Evolutionary conservation across 2,797 vertebrate species (phyloP).

Genomic region (Eospalax fontanierii): DNA sequence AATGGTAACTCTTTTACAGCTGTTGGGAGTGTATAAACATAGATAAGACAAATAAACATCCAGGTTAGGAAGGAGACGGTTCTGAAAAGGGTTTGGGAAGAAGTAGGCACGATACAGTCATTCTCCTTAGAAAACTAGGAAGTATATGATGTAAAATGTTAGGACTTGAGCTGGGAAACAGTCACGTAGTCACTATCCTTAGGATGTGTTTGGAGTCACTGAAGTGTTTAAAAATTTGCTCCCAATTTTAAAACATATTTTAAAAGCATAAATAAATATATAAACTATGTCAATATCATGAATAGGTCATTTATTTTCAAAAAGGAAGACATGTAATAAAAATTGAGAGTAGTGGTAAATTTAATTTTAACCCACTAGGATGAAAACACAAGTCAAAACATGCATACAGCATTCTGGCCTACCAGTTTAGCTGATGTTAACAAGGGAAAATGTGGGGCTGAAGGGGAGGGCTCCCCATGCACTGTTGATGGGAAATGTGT

Average conservation of each 20-base stretch:
- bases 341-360: not conserved
- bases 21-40: not conserved
- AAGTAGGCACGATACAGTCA: not conserved
- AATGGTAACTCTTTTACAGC: not conserved
- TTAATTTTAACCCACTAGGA: not conserved
- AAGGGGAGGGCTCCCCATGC: not conserved
- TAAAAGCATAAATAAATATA: not conserved
- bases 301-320: not conserved
- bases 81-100: not conserved
- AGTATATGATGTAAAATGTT: not conserved
- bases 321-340: slow-evolving; percentile 44
- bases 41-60: not conserved
- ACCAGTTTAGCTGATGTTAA: slow-evolving; percentile 24
- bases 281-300: not conserved
- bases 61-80: not conserved
- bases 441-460: not conserved
- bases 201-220: not conserved
- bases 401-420: not conserved
- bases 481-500: not conserved
- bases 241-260: not conserved
- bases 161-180: not conserved
- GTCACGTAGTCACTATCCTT: not conserved
- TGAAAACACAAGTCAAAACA: not conserved
- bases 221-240: not conserved
- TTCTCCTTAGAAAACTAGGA: slow-evolving; percentile 11